phyloP scores from a whole-genome alignment of 1,140 invertebrate genomes.

The Camponotus floridanus region DNA sequence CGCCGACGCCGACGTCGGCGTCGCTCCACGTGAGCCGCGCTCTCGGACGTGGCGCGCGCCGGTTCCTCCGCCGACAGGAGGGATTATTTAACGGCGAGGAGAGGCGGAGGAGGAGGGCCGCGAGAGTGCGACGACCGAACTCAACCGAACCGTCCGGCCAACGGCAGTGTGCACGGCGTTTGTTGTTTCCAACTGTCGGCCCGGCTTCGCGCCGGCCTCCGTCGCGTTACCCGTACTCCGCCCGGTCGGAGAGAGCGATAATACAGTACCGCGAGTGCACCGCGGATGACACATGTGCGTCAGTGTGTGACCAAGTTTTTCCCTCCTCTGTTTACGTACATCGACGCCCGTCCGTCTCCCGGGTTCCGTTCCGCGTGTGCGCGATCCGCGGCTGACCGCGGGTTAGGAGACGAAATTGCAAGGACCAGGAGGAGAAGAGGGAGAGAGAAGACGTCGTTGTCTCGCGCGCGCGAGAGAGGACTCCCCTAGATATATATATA shows the following conservation, averaged over 20 bases:
- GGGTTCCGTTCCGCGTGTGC: neutral
- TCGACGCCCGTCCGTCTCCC: neutral
- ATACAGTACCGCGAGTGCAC: constrained; percentile 35
- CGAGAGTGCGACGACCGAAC: constrained; percentile 76
- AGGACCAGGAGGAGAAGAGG: neutral
- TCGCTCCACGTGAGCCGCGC: constrained; percentile 52
- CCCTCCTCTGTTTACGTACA: constrained; percentile 8
- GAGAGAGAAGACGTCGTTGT: neutral
- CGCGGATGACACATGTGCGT: constrained; percentile 17
- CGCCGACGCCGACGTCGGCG: constrained; percentile 22
- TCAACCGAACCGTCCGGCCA: constrained; percentile 57
- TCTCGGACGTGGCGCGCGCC: constrained; percentile 37
- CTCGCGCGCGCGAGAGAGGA: constrained; percentile 58
- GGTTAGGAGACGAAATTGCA: neutral
- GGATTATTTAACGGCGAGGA: constrained; percentile 60
- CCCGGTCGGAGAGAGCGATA: neutral
- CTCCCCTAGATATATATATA: constrained; percentile 20
- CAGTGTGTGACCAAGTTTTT: constrained; percentile 61
- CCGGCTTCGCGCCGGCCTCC: constrained; percentile 59
- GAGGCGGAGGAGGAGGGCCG: constrained; percentile 69
- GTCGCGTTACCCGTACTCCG: neutral
- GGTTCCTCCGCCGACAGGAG: constrained; percentile 51
- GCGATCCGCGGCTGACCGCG: neutral
- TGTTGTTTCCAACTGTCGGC: constrained; percentile 71
- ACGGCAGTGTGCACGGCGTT: constrained; percentile 71